Evolutionary conservation across 2,888 invertebrate species (phyloP), one percentile per base, ranked within the genome.

Genomic region (Folsomia manolachei): DNA sequence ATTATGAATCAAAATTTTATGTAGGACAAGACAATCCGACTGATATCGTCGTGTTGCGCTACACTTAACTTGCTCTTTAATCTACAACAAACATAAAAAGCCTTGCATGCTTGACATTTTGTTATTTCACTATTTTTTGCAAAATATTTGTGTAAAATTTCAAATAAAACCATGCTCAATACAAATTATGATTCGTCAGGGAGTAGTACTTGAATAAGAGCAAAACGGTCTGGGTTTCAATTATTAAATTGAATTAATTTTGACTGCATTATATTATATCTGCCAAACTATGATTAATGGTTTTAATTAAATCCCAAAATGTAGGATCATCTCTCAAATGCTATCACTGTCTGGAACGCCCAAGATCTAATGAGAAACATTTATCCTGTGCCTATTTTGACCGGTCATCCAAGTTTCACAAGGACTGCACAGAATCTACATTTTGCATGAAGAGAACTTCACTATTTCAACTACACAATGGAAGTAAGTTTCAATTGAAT

Each of bases 391-490:
- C 90, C 7, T 88, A 90, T 82, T 94, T 94, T 83, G 90, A 93
- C 75, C 77, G 71, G 79, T 89, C 90, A 1, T 85, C 72, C 19
- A 86, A 86, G 79, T 94, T 88, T 83, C 87, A 90, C 74, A 88
- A 90, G 2, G 88, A 90, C 76, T 94, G 94, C 82, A 90, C 91
- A 0, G 90, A 88, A 82, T 94, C 94, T 0, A 93, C 93, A 1
- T 90, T 92, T 87, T 94, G 94, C 82, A 88, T 90, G 86, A 94
- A 93, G 83, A 89, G 89, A 82, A 89, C 89, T 65, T 88, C 88
- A 75, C 86, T 87, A 78, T 86, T 89, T 21, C 85, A 89, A 75
- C 87, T 91, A 81, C 88, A 88, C 78, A 88, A 88, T 82, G 90
- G 90, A 86, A 87, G 90, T 90, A 84, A 83, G 87, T 84, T 18